Conservation (phyloP, 92 coral and sea anemone species). For the Phenganax marumi region DNA sequence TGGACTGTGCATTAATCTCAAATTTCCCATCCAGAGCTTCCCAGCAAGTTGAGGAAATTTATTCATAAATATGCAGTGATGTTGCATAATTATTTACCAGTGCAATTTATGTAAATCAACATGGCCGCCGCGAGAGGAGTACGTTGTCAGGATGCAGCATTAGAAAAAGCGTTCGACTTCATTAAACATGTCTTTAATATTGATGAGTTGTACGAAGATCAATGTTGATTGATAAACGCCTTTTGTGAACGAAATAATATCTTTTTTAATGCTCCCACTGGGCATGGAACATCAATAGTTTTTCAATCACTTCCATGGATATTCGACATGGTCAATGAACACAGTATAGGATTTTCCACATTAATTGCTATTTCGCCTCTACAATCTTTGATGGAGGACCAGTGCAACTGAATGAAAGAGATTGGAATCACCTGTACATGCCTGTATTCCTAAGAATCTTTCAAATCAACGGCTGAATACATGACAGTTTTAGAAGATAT, state of each 20-base stretch:
- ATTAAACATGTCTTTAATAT: background rate
- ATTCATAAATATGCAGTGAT: background rate
- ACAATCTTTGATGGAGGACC: slow-evolving; percentile 6
- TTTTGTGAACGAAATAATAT: background rate
- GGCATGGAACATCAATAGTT: background rate
- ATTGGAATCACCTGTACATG: background rate
- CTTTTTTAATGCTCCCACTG: background rate
- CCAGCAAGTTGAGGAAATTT: background rate
- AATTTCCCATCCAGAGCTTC: background rate
- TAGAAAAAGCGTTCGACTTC: background rate
- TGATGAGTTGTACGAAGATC: background rate
- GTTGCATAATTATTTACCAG: background rate
- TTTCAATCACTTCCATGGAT: background rate
- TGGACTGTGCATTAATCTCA: background rate
- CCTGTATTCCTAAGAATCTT: background rate
- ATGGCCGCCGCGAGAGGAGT: background rate
- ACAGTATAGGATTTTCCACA: background rate
- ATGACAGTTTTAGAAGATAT: background rate
- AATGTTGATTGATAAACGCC: background rate
- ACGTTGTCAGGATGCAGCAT: background rate
- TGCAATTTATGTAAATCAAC: slow-evolving; percentile 5
- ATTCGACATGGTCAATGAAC: background rate
- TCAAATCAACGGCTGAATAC: background rate
- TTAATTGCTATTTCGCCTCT: background rate
- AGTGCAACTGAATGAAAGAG: background rate